phyloP scores from a whole-genome alignment of 2,888 invertebrate species.

The Nomada flava region DNA sequence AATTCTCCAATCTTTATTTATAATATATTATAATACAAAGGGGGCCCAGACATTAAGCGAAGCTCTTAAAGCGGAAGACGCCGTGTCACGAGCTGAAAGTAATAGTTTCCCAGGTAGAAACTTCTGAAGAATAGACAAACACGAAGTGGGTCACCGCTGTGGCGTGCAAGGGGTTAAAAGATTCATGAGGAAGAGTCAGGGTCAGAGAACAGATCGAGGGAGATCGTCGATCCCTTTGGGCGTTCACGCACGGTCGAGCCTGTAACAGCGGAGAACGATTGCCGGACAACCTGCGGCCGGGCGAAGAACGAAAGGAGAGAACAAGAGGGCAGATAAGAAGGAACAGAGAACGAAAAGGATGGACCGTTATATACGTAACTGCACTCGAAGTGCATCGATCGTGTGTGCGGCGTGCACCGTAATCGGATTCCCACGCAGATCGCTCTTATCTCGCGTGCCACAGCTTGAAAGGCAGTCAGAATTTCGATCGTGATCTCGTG shows the following conservation, averaged over 20 bases:
- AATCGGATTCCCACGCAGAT: conserved; percentile 70
- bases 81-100: conserved; percentile 13
- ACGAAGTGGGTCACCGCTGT: conserved; percentile 67
- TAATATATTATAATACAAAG: not conserved
- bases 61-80: conserved; percentile 3
- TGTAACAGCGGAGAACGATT: conserved; percentile 58
- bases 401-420: conserved; percentile 59
- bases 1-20: conserved; percentile 6
- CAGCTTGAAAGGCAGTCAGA: conserved; percentile 13
- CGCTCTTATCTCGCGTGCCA: conserved; percentile 23
- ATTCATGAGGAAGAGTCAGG: conserved; percentile 38
- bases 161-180: conserved; percentile 17
- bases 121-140: conserved; percentile 30
- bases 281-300: conserved; percentile 53
- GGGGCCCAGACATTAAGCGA: not conserved
- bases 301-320: conserved; percentile 25
- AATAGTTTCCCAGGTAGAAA: conserved; percentile 19
- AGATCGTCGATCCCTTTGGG: conserved; percentile 57
- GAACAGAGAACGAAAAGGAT: conserved; percentile 39
- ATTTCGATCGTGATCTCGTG: conserved; percentile 4
- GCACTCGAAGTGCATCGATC: conserved; percentile 71
- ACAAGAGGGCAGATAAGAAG: conserved; percentile 15
- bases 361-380: conserved; percentile 72
- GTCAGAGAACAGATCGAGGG: conserved; percentile 53
- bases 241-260: conserved; percentile 63